Conservation (phyloP, 2,797 vertebrate genomes). For the Nyctalus aviator region DNA sequence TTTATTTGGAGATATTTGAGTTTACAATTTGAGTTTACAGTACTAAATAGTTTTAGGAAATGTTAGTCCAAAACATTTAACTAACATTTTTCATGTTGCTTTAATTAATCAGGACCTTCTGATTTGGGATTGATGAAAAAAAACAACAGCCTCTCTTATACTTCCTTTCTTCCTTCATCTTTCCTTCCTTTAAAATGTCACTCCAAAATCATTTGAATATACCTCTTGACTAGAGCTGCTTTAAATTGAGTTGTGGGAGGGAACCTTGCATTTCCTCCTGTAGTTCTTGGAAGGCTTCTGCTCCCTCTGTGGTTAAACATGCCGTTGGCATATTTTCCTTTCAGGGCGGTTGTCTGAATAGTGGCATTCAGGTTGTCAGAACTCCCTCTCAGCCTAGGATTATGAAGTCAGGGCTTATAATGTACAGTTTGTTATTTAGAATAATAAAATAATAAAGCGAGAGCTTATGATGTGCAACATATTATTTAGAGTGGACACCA, state of each 20-base stretch:
- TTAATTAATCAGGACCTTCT: conserved; percentile 34
- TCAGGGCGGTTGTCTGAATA: conserved; percentile 58
- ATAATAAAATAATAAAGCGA: neutral
- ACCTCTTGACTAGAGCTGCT: conserved; percentile 1
- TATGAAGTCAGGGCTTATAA: neutral
- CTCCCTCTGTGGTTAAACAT: conserved; percentile 55
- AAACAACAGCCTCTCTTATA: neutral
- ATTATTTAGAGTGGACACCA: conserved; percentile 21
- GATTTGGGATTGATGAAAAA: neutral
- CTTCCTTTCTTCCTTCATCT: too few relatives aligned
- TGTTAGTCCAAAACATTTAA: neutral
- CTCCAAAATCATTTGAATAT: conserved; percentile 35
- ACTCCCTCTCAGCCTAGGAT: neutral
- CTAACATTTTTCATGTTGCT: neutral
- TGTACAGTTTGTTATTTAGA: conserved; percentile 35
- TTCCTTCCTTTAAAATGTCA: neutral
- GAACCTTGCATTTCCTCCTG: neutral
- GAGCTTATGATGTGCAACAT: neutral
- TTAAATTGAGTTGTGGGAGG: neutral
- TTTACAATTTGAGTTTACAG: conserved; percentile 52
- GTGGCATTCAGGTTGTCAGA: conserved; percentile 45
- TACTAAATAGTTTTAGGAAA: conserved; percentile 49
- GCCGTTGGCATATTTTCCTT: conserved; percentile 24
- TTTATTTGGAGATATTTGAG: neutral
- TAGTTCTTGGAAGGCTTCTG: conserved; percentile 52